Conservation (phyloP, 2,113 vertebrate genomes). For the Phrynosoma blainvillii region DNA sequence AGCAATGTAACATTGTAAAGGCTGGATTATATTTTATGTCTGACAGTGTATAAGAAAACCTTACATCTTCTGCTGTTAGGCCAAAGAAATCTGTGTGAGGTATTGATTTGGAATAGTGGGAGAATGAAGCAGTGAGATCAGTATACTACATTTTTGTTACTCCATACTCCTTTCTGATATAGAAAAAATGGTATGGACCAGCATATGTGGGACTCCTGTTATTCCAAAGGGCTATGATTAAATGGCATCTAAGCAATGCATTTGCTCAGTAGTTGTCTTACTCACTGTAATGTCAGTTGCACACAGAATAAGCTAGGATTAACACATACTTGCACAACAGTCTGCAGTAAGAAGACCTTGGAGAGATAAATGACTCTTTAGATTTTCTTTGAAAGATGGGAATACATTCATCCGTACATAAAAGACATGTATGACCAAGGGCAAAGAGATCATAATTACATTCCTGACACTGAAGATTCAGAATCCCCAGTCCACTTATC, state of each 20-base stretch:
- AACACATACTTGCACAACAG: not conserved
- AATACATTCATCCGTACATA: not conserved
- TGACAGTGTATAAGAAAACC: not conserved
- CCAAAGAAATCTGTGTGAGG: not conserved
- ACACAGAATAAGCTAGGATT: not conserved
- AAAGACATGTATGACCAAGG: not conserved
- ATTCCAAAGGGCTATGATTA: not conserved
- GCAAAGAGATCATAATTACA: not conserved
- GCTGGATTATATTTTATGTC: not conserved
- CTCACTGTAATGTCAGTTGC: not conserved
- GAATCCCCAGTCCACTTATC: not conserved
- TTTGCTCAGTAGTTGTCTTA: not conserved
- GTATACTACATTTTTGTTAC: not conserved
- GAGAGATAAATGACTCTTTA: not conserved
- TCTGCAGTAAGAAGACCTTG: not conserved
- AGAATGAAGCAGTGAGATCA: not conserved
- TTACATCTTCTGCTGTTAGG: not conserved
- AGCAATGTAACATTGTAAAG: not conserved
- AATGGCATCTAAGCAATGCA: not conserved
- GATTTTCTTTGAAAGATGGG: not conserved
- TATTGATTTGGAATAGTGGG: not conserved
- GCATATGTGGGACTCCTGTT: not conserved
- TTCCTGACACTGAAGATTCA: not conserved
- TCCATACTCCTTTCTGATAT: not conserved
- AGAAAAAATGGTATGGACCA: not conserved